Conservation (phyloP, 2,113 vertebrate species). For the Argyrosomus japonicus region DNA sequence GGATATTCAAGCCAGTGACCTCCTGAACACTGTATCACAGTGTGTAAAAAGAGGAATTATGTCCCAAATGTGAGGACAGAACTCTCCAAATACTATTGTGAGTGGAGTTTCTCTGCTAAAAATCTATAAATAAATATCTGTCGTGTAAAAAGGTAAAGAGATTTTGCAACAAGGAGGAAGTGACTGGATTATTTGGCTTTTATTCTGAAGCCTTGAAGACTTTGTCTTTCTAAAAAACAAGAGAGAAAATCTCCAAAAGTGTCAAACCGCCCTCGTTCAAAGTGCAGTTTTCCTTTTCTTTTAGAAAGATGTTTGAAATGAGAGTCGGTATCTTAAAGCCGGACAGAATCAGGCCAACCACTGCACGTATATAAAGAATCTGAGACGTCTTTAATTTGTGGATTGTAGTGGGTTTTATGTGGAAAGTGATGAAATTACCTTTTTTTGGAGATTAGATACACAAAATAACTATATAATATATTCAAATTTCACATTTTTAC, state of each 20-base stretch:
- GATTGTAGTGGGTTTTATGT: no score
- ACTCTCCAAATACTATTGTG: no score
- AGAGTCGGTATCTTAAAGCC: no score
- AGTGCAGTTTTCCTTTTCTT: background rate
- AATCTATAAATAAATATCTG: background rate
- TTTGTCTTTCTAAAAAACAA: background rate
- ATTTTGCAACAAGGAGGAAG: background rate
- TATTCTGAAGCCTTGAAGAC: background rate
- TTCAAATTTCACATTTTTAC: background rate
- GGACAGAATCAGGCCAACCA: background rate
- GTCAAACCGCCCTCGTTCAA: background rate
- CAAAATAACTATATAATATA: background rate
- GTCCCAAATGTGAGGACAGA: background rate
- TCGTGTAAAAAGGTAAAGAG: background rate
- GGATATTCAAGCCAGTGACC: background rate
- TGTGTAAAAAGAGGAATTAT: background rate
- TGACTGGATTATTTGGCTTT: background rate
- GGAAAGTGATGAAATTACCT: background rate
- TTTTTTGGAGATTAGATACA: background rate
- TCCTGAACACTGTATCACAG: background rate
- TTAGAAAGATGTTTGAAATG: background rate
- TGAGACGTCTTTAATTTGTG: background rate
- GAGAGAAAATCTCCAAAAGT: background rate
- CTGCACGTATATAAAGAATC: background rate
- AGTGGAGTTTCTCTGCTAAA: no score